Evolutionary conservation across 1,140 invertebrate species (phyloP).

Genomic region (Reticulitermes speratus): DNA sequence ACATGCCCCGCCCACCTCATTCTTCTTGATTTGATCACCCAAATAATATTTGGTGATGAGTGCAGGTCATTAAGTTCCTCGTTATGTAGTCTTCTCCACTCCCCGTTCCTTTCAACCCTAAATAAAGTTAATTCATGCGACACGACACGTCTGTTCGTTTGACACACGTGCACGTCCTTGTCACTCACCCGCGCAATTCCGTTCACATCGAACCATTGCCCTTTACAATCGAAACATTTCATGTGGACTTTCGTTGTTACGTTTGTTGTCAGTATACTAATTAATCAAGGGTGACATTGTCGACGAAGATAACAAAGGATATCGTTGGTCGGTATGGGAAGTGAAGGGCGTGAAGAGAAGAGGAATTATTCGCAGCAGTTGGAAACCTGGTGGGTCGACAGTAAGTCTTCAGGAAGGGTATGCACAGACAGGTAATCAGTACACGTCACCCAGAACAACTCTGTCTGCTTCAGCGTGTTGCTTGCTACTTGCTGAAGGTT

Average conservation of each 20-base stretch:
- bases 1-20: too few species aligned
- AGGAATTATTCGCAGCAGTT: neutral
- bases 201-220: neutral
- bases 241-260: neutral
- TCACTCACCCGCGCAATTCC: too few species aligned
- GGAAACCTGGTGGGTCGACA: neutral
- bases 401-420: neutral
- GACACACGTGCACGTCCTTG: too few species aligned
- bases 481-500: neutral
- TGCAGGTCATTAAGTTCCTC: too few species aligned
- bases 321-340: neutral
- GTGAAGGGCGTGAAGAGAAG: neutral
- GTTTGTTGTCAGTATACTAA: neutral
- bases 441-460: neutral
- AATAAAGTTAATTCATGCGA: too few species aligned
- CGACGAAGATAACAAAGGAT: neutral
- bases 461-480: neutral
- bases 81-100: too few species aligned
- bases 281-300: constrained; percentile 2
- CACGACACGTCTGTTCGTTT: too few species aligned
- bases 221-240: constrained; percentile 2
- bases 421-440: neutral
- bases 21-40: too few species aligned
- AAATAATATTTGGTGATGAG: too few species aligned
- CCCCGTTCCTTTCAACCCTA: too few species aligned